Evolutionary conservation across 2,113 vertebrate species (phyloP).

Genomic region (Megalops atlanticus): DNA sequence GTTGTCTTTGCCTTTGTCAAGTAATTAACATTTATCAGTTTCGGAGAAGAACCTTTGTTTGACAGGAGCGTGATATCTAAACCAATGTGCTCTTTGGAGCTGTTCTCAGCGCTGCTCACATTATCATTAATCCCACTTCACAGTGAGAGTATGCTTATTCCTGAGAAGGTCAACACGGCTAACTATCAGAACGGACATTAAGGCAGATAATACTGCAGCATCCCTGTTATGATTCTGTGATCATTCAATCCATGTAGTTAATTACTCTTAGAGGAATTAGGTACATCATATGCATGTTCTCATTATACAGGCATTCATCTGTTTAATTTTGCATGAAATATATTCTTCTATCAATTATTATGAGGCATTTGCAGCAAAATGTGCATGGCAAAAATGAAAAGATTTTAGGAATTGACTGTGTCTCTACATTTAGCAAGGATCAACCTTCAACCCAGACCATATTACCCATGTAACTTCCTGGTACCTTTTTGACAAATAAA

Average conservation of each 20-base stretch:
- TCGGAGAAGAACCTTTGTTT: slow-evolving; percentile 1
- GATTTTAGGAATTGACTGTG: neutral
- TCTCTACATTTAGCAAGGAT: no score
- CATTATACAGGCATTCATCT: neutral
- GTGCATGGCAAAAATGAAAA: neutral
- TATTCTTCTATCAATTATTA: neutral
- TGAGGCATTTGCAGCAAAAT: neutral
- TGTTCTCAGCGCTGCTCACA: neutral
- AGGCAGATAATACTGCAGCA: slow-evolving; percentile 8
- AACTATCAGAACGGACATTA: slow-evolving; percentile 17
- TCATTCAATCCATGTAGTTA: neutral
- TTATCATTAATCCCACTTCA: slow-evolving; percentile 17
- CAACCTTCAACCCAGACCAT: neutral
- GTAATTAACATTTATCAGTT: slow-evolving; percentile 32
- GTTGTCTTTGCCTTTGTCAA: neutral
- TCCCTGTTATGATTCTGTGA: slow-evolving; percentile 2
- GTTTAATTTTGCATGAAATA: slow-evolving; percentile 8
- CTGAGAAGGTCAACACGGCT: slow-evolving; percentile 17
- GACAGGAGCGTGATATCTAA: slow-evolving; percentile 19
- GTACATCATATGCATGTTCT: slow-evolving; percentile 4
- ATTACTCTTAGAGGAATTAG: slow-evolving; percentile 15
- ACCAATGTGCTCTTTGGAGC: neutral
- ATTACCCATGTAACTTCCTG: neutral
- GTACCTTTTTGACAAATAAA: no score
- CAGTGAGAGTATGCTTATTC: slow-evolving; percentile 6